Base-by-base conservation (phyloP, 1,140 invertebrate genomes). In the Gryllus bimaculatus region DNA sequence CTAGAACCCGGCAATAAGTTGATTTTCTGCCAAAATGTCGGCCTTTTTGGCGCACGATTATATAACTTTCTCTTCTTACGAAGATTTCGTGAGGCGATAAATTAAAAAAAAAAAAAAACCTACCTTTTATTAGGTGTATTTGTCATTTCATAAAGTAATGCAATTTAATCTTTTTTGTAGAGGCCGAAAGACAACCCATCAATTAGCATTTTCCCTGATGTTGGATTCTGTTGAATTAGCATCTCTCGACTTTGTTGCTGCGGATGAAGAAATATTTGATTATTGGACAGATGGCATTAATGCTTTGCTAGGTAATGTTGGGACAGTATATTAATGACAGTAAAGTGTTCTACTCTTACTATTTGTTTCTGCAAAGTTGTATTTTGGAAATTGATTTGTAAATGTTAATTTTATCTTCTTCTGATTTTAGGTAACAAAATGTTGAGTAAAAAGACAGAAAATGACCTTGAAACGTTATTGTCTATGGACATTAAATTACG, bases 271-370 rank as follows among this genome's bases (percentile, higher is more conserved):
- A 82, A 90, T 92, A 26, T 97, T 94, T 85, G 93, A 96, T 85
- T 96, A 97, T 86, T 99, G 97, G 97, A 96, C 94, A 3, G 97
- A 99, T 87, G 97, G 96, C 20, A 93, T 99, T 47, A 97, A 98
- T 87, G 93, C 95, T 48, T 87, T 99, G 78, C 87, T 98, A 12
- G 92, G 91, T 91, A 85, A 82, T 66, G 54, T 66, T 3, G 1
- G 54, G 7, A 66, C 10, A 66, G 7, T 66, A 39, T 39, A 2
- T 39, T 39, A 39, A 39, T 39, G 26, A 39, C 5, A 39, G 26
- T 39, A 5, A 39, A 39, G 26, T 39, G 26, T 39, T 1, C 26
- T 39, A 39, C 26, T 2, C 26, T 39, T n/a, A n/a, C n/a, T n/a
- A n/a, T n/a, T n/a, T n/a, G n/a, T n/a, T 39, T 39, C 26, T 39